phyloP scores from a whole-genome alignment of 2,113 vertebrate genomes.

The Ciconia stormi region DNA sequence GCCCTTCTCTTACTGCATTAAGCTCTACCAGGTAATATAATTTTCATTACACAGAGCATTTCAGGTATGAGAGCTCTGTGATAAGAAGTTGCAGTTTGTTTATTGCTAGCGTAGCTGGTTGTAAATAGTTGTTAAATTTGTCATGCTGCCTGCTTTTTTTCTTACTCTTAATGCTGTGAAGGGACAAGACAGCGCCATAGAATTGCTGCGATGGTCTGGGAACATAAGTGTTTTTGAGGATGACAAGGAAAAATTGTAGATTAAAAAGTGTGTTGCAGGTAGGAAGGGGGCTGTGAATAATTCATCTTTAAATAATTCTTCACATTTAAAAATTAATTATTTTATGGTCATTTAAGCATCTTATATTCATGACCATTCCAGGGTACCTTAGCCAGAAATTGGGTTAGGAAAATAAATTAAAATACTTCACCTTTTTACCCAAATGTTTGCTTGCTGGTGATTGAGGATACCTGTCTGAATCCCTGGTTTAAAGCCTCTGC shows the following conservation, averaged over 20 bases:
- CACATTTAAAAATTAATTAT: background rate
- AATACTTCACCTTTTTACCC: conserved; percentile 4
- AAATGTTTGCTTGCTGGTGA: conserved; percentile 25
- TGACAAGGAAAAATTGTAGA: background rate
- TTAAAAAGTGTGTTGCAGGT: background rate
- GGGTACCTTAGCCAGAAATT: background rate
- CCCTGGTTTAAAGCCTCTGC: background rate
- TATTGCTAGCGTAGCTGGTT: background rate
- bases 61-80: background rate
- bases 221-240: background rate
- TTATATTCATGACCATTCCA: background rate
- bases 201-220: background rate
- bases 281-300: conserved; percentile 1
- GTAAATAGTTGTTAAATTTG: conserved; percentile 27
- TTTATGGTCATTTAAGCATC: background rate
- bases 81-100: background rate
- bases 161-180: background rate
- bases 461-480: background rate
- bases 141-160: background rate
- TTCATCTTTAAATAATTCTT: background rate
- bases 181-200: background rate
- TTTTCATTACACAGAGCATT: background rate
- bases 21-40: background rate
- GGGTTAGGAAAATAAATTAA: background rate
- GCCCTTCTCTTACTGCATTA: background rate